Percentiles rank a stretch among this genome's conserved stretches.
phyloP scores from a whole-genome alignment of 2,113 vertebrate genomes.

The Cochlearius cochlearius region DNA sequence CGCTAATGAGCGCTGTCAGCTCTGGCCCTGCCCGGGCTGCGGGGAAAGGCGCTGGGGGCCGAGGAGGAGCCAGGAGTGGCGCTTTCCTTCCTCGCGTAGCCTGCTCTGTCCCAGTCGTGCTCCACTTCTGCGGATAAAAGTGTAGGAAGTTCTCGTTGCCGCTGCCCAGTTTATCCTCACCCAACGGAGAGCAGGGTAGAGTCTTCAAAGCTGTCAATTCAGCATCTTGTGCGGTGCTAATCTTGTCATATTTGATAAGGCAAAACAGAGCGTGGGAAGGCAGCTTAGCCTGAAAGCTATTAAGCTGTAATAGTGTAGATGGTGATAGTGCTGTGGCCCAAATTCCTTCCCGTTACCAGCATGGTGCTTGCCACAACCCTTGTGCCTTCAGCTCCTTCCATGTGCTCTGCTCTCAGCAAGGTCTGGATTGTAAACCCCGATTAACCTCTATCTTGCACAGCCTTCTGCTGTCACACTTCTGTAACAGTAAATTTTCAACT shows the following conservation, averaged over 20 bases:
- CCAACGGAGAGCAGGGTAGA: not conserved
- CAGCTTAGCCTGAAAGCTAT: not conserved
- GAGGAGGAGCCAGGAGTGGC: not conserved
- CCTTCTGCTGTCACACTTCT: not conserved
- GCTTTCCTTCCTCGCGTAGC: rapidly evolving
- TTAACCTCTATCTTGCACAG: not conserved
- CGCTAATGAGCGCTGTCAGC: not conserved
- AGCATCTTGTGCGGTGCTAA: not conserved
- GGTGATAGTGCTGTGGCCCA: not conserved
- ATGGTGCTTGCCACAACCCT: not conserved
- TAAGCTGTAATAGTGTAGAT: not conserved
- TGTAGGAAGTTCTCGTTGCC: not conserved
- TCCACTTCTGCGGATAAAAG: not conserved
- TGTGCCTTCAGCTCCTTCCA: not conserved
- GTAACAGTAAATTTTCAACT: not conserved
- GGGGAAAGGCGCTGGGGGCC: not conserved
- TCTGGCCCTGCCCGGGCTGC: rapidly evolving
- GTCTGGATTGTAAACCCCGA: not conserved
- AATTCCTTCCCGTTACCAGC: not conserved
- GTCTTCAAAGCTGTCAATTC: not conserved
- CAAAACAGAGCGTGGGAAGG: not conserved
- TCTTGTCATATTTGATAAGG: not conserved
- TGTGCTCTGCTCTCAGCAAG: not conserved
- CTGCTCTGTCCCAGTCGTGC: not conserved
- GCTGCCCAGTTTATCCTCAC: not conserved